Conservation (phyloP, 35 echinoderm and acorn worm species). For the Diadema setosum region DNA sequence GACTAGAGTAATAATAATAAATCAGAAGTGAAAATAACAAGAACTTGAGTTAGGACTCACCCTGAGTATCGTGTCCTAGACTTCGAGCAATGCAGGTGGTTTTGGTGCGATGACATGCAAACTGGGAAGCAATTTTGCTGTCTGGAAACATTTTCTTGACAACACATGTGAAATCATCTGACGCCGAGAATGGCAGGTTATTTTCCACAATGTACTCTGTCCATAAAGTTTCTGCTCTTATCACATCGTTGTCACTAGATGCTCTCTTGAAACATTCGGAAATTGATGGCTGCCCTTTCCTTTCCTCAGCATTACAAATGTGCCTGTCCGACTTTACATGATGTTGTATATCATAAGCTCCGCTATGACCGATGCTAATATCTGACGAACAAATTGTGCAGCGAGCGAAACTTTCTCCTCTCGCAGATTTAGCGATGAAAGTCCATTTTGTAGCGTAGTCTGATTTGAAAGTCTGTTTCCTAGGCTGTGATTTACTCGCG, state of each 20-base stretch:
- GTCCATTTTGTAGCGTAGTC: no score
- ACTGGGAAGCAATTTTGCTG: no score
- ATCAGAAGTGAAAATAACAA: no score
- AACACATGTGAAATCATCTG: not conserved
- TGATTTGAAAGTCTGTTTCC: no score
- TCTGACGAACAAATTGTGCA: not conserved
- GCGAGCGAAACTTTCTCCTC: not conserved
- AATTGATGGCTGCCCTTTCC: not conserved
- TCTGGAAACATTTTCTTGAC: slow-evolving; percentile 27
- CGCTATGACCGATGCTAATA: not conserved
- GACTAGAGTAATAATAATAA: no score
- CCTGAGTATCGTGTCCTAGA: no score
- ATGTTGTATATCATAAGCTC: not conserved
- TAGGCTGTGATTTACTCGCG: no score
- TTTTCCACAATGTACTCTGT: not conserved
- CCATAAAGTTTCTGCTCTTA: not conserved
- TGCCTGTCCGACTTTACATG: not conserved
- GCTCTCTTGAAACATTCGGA: not conserved
- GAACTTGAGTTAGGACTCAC: no score
- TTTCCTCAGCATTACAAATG: not conserved
- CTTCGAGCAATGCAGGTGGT: no score
- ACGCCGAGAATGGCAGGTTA: not conserved
- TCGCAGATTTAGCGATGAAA: no score
- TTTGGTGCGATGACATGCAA: no score
- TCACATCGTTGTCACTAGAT: not conserved